Percentiles rank a stretch among this genome's conserved stretches.
phyloP scores from a whole-genome alignment of 1,140 invertebrate genomes.

The Drosophila athabasca region DNA sequence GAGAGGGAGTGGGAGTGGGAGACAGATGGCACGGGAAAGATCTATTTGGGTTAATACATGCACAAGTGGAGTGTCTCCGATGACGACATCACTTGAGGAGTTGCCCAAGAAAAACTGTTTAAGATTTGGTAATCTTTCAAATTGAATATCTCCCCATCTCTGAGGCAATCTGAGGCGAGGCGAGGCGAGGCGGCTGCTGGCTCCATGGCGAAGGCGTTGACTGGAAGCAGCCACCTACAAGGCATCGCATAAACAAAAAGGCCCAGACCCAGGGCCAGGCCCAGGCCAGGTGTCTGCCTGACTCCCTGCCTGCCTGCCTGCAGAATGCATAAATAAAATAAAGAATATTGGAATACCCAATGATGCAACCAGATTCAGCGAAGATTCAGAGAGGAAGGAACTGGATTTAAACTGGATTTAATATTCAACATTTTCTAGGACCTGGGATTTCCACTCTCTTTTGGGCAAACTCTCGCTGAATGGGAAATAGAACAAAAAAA shows the following conservation, averaged over 20 bases:
- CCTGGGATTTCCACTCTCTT: too few relatives aligned
- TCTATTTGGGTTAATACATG: conserved; percentile 43
- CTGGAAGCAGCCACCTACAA: conserved; percentile 44
- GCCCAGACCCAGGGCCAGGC: conserved; percentile 6
- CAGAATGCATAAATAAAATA: conserved; percentile 39
- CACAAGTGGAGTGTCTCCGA: conserved; percentile 42
- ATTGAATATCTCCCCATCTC: conserved; percentile 29
- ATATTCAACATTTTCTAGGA: too few relatives aligned
- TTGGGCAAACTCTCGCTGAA: too few relatives aligned
- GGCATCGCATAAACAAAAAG: conserved; percentile 29
- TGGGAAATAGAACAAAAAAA: too few relatives aligned
- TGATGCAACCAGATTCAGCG: not conserved
- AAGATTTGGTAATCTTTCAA: conserved; percentile 47
- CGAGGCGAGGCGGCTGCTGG: not conserved
- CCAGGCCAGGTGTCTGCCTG: conserved; percentile 34
- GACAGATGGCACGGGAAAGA: conserved; percentile 25
- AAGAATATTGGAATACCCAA: conserved; percentile 26
- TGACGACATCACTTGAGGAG: conserved; percentile 36
- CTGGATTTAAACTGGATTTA: too few relatives aligned
- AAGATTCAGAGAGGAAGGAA: not conserved
- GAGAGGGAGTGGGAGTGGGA: too few relatives aligned
- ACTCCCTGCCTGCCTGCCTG: conserved; percentile 25
- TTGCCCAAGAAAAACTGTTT: conserved; percentile 45
- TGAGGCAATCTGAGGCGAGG: not conserved
- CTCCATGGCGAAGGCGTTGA: conserved; percentile 35